phyloP scores from a whole-genome alignment of 2,797 vertebrate genomes.

The Emys orbicularis region DNA sequence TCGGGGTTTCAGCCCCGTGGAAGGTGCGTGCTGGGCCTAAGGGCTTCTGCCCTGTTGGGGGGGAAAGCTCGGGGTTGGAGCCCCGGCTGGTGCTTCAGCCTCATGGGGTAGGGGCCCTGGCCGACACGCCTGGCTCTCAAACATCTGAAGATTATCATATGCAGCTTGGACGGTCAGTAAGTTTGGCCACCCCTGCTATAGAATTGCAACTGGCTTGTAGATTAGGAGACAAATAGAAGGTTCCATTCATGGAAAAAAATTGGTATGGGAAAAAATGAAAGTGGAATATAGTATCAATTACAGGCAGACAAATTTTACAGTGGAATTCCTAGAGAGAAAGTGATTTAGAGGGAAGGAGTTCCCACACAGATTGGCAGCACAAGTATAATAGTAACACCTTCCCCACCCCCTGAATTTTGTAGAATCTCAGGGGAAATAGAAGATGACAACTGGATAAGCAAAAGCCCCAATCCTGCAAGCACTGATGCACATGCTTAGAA shows the following conservation, averaged over 20 bases:
- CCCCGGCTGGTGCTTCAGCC: too few species aligned
- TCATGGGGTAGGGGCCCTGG: too few species aligned
- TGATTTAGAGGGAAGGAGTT: neutral
- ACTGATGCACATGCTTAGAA: neutral
- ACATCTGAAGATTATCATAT: too few species aligned
- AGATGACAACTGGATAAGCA: neutral
- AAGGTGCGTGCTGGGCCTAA: too few species aligned
- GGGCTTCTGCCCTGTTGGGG: too few species aligned
- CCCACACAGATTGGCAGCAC: too few species aligned
- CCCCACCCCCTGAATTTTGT: neutral
- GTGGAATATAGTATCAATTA: neutral
- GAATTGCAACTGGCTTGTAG: neutral
- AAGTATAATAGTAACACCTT: neutral
- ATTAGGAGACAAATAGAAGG: neutral
- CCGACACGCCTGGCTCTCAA: too few species aligned
- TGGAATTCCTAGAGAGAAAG: neutral
- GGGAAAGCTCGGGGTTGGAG: too few species aligned
- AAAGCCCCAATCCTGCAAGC: neutral
- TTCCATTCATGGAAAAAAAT: neutral
- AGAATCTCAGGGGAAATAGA: neutral
- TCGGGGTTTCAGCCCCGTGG: too few species aligned
- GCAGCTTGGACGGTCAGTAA: too few species aligned
- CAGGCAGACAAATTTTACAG: neutral
- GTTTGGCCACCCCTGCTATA: too few species aligned
- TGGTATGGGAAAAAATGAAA: neutral